phyloP scores from a whole-genome alignment of 37 sponge, comb jelly and placozoan species.

The Crambe crambe region DNA sequence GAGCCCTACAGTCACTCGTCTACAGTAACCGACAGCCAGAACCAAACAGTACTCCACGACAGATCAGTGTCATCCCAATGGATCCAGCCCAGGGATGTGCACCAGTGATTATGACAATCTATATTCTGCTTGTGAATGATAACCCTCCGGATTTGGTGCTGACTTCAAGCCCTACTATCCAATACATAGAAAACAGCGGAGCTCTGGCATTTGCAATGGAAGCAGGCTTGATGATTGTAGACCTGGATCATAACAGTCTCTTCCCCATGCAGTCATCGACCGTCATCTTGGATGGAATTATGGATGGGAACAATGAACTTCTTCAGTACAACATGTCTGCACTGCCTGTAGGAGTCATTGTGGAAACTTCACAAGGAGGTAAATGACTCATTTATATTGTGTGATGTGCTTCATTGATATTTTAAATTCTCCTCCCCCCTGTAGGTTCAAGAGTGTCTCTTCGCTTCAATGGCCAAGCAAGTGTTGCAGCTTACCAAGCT shows the following conservation, averaged over 20 bases:
- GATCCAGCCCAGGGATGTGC: conserved; percentile 23
- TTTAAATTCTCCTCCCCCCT: background rate
- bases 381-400: background rate
- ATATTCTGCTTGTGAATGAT: conserved; percentile 34
- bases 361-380: background rate
- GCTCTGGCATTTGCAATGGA: conserved; percentile 4
- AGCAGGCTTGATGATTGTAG: conserved; percentile 15
- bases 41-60: conserved; percentile 12
- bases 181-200: conserved; percentile 20
- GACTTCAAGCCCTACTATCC: background rate
- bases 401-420: background rate
- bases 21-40: conserved; percentile 23
- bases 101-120: conserved; percentile 22
- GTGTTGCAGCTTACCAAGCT: background rate
- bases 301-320: conserved; percentile 1
- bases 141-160: conserved; percentile 24
- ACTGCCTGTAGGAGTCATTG: background rate
- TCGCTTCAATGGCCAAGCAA: conserved; percentile 1
- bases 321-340: background rate
- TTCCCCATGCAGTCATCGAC: conserved; percentile 25
- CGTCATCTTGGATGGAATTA: conserved; percentile 8
- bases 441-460: background rate
- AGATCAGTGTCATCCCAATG: conserved; percentile 20
- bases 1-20: conserved; percentile 14
- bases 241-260: conserved; percentile 20